Percentiles rank a stretch among this genome's conserved stretches.
phyloP scores from a whole-genome alignment of 2,797 vertebrate genomes.

The Argentina silus region DNA sequence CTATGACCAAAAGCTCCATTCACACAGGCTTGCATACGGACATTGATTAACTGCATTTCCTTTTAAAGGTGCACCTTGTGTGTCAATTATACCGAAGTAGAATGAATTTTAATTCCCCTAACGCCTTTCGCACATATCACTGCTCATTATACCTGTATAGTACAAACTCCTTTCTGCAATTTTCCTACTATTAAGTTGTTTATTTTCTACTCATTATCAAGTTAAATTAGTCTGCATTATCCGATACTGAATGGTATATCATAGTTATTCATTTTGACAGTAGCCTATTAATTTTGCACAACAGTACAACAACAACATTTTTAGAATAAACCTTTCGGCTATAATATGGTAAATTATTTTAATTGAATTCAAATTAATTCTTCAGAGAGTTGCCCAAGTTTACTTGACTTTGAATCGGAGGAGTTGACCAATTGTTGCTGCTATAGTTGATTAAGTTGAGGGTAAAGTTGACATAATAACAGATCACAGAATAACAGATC shows the following conservation, averaged over 20 bases:
- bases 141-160: background rate
- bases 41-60: conserved; percentile 12
- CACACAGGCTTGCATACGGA: conserved; percentile 21
- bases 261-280: too few species aligned
- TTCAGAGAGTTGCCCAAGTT: background rate
- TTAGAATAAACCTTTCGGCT: too few species aligned
- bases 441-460: background rate
- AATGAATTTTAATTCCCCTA: conserved; percentile 38
- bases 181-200: background rate
- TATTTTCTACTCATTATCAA: conserved; percentile 5
- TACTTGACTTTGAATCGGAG: background rate
- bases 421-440: background rate
- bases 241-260: too few species aligned
- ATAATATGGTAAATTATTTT: too few species aligned
- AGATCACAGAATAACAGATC: background rate
- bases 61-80: conserved; percentile 33
- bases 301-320: too few species aligned
- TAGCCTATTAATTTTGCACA: too few species aligned
- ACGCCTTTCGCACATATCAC: conserved; percentile 40
- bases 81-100: conserved; percentile 35
- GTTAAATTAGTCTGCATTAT: too few species aligned
- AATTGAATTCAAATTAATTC: too few species aligned
- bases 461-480: background rate
- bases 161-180: background rate
- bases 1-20: conserved; percentile 38